These are phyloP conservation scores for Leiothrix lutea DNA, from an alignment of 2,113 vertebrate genomes.

Conservation along the genomic window DNA sequence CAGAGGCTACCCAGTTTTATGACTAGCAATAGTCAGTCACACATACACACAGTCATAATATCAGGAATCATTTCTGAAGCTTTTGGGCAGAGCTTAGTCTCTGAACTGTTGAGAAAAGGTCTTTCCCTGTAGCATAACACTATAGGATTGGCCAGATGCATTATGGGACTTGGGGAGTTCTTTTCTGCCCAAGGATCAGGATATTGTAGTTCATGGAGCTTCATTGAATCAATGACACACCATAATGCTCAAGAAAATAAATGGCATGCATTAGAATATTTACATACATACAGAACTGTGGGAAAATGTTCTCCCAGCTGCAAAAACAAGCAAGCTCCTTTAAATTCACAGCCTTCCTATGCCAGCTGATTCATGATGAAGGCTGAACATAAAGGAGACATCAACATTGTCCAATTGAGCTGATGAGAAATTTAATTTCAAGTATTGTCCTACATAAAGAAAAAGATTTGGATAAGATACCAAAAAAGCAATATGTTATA, in stretches of 20 bases:
- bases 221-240: not conserved
- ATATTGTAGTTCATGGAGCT: not conserved
- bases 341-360: not conserved
- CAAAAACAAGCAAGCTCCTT: not conserved
- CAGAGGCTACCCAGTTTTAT: not conserved
- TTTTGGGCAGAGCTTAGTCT: not conserved
- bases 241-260: not conserved
- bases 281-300: not conserved
- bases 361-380: not conserved
- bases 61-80: not conserved
- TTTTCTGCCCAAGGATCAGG: not conserved
- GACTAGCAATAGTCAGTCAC: not conserved
- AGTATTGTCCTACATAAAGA: not conserved
- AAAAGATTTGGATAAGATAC: not conserved
- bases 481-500: not conserved
- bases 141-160: not conserved
- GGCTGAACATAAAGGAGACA: not conserved
- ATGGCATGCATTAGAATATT: not conserved
- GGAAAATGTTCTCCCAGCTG: not conserved
- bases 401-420: not conserved
- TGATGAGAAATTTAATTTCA: not conserved
- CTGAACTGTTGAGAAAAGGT: not conserved
- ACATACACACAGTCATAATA: not conserved
- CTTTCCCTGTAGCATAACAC: not conserved
- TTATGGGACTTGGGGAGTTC: not conserved